Percentiles rank a stretch among this genome's conserved stretches.
Conservation (phyloP, 2,888 invertebrate genomes). For the Nymphalis c-album region DNA sequence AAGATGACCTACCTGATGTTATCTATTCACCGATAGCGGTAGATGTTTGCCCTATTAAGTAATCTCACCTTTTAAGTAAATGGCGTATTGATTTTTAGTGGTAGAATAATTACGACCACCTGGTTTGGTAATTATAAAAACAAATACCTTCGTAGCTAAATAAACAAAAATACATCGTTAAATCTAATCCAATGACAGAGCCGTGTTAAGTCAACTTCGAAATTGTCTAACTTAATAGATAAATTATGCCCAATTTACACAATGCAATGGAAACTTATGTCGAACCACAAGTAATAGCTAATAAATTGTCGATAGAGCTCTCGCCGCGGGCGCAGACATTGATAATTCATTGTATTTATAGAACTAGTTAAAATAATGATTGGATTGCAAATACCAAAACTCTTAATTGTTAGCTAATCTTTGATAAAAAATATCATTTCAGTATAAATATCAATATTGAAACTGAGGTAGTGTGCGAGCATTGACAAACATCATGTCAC, state of each 20-base stretch:
- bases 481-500: too few species aligned
- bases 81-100: too few species aligned
- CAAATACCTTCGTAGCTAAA: neutral
- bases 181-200: conserved; percentile 6
- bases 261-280: conserved; percentile 22
- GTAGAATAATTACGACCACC: too few species aligned
- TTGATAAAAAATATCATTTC: neutral
- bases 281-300: conserved; percentile 23
- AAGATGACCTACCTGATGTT: too few species aligned
- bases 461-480: neutral
- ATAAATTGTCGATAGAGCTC: conserved; percentile 33
- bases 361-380: conserved; percentile 1
- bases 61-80: too few species aligned
- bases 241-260: conserved; percentile 27
- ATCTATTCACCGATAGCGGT: too few species aligned
- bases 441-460: neutral
- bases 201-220: conserved; percentile 16
- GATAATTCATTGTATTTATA: conserved; percentile 41
- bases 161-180: conserved; percentile 9
- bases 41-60: too few species aligned
- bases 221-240: conserved; percentile 17
- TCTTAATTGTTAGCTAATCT: conserved; percentile 24
- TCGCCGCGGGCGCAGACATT: conserved; percentile 35
- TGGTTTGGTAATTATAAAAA: neutral
- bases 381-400: conserved; percentile 12